phyloP scores from a whole-genome alignment of 1,140 invertebrate genomes.

The Lycorma delicatula region DNA sequence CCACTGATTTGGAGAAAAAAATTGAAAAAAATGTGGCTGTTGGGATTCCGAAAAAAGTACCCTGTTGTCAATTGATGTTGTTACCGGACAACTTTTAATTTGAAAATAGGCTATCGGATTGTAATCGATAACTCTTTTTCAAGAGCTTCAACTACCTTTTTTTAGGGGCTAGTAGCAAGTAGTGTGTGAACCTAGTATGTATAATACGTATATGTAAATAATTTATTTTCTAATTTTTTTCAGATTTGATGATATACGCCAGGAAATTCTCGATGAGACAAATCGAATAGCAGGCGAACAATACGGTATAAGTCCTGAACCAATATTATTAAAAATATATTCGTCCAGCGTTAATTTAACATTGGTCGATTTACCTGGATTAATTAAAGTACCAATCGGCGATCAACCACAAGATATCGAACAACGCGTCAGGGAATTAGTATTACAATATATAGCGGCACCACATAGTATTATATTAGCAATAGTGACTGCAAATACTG shows the following conservation, averaged over 20 bases:
- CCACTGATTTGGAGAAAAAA: too few species aligned
- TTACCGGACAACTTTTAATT: too few species aligned
- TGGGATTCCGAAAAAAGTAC: too few species aligned
- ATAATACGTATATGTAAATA: too few species aligned
- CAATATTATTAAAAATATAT: slow-evolving; percentile 62
- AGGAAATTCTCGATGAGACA: slow-evolving; percentile 66
- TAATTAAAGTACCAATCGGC: slow-evolving; percentile 54
- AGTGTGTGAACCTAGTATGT: too few species aligned
- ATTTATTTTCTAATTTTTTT: background rate
- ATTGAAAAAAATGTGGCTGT: too few species aligned
- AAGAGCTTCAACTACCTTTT: too few species aligned
- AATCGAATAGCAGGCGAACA: slow-evolving; percentile 57
- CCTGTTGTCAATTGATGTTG: too few species aligned
- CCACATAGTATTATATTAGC: slow-evolving; percentile 45
- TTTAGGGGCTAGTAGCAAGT: too few species aligned
- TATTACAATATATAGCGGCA: slow-evolving; percentile 46
- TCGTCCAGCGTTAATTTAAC: slow-evolving; percentile 55
- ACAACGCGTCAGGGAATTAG: slow-evolving; percentile 47
- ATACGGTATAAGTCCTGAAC: slow-evolving; percentile 60
- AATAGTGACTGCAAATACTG: slow-evolving; percentile 54
- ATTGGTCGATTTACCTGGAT: slow-evolving; percentile 51
- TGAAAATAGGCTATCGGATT: too few species aligned
- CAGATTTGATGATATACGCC: slow-evolving; percentile 52
- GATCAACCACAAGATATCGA: slow-evolving; percentile 55
- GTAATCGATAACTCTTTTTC: too few species aligned